Percentiles rank a stretch among this genome's conserved stretches.
phyloP scores from a whole-genome alignment of 1,140 invertebrate species.

The Megathymus violae region DNA sequence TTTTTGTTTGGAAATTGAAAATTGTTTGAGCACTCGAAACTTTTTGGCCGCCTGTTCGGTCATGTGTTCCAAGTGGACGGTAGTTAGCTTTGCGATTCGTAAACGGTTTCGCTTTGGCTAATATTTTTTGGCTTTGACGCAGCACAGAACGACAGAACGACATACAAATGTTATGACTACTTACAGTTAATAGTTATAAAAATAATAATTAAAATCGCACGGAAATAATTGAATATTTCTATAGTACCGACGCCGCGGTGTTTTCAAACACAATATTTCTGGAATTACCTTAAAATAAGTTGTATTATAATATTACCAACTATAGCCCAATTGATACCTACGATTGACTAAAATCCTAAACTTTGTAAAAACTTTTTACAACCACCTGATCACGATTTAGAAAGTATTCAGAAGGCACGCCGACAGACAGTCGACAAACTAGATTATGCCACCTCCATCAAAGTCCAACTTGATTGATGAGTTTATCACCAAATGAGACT shows the following conservation, averaged over 20 bases:
- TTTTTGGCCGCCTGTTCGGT: conserved; percentile 32
- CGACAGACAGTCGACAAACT: conserved; percentile 72
- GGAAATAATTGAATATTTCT: no score
- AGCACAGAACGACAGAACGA: not conserved
- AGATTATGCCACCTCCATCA: conserved; percentile 78
- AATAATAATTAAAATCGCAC: no score
- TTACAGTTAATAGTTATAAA: no score
- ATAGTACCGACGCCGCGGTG: no score
- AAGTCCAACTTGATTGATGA: conserved; percentile 76
- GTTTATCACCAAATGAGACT: conserved; percentile 59
- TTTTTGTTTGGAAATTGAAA: conserved; percentile 62
- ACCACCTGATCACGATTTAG: conserved; percentile 71
- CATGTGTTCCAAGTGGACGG: conserved; percentile 33
- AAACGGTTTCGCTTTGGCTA: conserved; percentile 18
- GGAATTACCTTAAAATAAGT: no score
- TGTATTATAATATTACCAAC: no score
- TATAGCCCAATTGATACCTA: not conserved
- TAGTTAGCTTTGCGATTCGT: conserved; percentile 34
- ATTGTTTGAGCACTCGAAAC: conserved; percentile 59
- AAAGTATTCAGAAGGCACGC: conserved; percentile 58
- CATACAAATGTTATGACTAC: not conserved
- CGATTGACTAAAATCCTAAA: not conserved
- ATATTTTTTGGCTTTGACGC: conserved; percentile 10
- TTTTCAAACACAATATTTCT: no score
- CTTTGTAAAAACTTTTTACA: conserved; percentile 27